Conservation (phyloP, 1,140 invertebrate species). For the Drosophila elegans region DNA sequence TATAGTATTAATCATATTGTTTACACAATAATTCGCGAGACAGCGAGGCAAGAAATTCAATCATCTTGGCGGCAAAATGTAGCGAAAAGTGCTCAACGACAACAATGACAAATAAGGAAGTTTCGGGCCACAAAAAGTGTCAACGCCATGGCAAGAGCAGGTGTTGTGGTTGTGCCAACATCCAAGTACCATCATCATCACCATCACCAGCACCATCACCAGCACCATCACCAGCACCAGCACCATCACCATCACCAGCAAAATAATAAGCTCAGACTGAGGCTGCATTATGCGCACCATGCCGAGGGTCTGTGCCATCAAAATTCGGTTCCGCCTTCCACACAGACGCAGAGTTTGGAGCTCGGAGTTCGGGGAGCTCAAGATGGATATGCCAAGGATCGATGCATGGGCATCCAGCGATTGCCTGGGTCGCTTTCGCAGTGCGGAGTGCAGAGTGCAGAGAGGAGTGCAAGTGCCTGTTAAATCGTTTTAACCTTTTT, state of each 20-base stretch:
- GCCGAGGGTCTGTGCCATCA: slow-evolving; percentile 61
- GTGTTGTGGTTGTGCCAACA: slow-evolving; percentile 33
- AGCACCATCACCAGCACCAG: slow-evolving; percentile 3
- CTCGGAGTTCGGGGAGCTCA: not conserved
- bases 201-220: no score
- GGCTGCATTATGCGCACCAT: slow-evolving; percentile 53
- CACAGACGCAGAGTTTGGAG: slow-evolving; percentile 29
- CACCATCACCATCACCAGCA: slow-evolving; percentile 26
- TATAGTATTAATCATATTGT: slow-evolving; percentile 44
- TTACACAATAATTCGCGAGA: slow-evolving; percentile 45
- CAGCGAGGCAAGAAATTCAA: slow-evolving; percentile 54
- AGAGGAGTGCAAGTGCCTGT: slow-evolving; percentile 63
- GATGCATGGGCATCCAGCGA: slow-evolving; percentile 50
- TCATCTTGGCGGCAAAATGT: slow-evolving; percentile 48
- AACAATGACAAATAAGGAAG: slow-evolving; percentile 83
- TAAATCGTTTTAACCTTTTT: slow-evolving; percentile 84
- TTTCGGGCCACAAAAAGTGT: slow-evolving; percentile 65
- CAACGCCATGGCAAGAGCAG: slow-evolving; percentile 69
- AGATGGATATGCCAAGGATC: slow-evolving; percentile 55
- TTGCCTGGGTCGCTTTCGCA: slow-evolving; percentile 36
- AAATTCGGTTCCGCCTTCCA: slow-evolving; percentile 75
- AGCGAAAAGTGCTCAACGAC: slow-evolving; percentile 58
- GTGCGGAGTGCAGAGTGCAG: slow-evolving; percentile 3
- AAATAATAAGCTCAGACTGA: slow-evolving; percentile 58
- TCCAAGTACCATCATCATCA: no score